Percentiles rank a stretch among this genome's conserved stretches.
Conservation (phyloP, 2,888 invertebrate genomes). For the Stenchaetothrips biformis region DNA sequence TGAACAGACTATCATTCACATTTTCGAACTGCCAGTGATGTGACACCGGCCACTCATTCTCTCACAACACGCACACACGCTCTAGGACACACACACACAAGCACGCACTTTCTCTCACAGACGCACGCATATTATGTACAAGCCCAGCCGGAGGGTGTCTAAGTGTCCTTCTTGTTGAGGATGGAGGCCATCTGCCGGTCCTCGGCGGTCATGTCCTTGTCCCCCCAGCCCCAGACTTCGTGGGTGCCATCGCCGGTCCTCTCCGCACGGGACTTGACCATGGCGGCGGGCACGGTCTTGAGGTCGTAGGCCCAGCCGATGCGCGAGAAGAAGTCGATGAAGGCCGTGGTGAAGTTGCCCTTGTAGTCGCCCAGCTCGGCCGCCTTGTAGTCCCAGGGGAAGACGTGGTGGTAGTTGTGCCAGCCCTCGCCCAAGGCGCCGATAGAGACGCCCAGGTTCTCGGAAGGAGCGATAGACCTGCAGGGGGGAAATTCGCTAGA, state of each 20-base stretch:
- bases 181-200: conserved; percentile 39
- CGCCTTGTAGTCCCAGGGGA: conserved; percentile 90
- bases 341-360: conserved; percentile 52
- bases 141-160: conserved; percentile 28
- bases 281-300: conserved; percentile 56
- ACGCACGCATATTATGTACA: not conserved
- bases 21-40: not conserved
- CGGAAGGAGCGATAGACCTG: conserved; percentile 71
- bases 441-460: conserved; percentile 69
- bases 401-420: conserved; percentile 92
- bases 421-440: conserved; percentile 81
- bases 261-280: conserved; percentile 50
- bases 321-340: conserved; percentile 51
- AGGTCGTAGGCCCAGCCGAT: conserved; percentile 70
- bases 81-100: not conserved
- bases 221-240: conserved; percentile 76
- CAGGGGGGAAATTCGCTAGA: not conserved
- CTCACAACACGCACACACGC: conserved; percentile 18
- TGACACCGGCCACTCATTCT: not conserved
- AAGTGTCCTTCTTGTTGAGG: conserved; percentile 36
- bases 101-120: conserved; percentile 25
- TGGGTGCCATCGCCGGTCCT: conserved; percentile 54
- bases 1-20: not conserved
- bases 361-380: conserved; percentile 66
- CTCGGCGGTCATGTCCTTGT: conserved; percentile 52